A percentile compares a stretch with the other conserved stretches of the same genome.
These are phyloP conservation scores for Carlito syrichta DNA, from an alignment of 2,113 vertebrate genomes.

Conservation along the genomic window DNA sequence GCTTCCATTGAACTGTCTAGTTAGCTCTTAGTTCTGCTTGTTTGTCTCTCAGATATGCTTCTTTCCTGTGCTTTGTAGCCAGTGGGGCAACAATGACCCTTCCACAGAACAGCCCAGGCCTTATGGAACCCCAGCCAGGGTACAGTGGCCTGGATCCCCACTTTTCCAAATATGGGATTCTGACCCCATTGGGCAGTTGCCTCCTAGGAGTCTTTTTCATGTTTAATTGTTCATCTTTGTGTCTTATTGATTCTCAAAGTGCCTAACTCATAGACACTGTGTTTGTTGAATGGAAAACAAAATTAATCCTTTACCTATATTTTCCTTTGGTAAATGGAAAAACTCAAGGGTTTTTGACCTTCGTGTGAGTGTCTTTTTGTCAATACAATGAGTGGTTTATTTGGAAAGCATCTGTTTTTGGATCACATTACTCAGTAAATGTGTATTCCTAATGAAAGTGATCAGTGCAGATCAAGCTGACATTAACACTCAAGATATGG, in stretches of 20 bases:
- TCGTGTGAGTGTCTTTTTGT: slow-evolving; percentile 26
- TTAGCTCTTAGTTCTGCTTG: not conserved
- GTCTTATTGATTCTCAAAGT: not conserved
- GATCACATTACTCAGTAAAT: slow-evolving; percentile 69
- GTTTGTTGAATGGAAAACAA: slow-evolving; percentile 49
- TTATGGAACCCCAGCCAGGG: not conserved
- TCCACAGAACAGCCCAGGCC: not conserved
- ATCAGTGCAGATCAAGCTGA: slow-evolving; percentile 66
- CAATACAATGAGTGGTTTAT: slow-evolving; percentile 36
- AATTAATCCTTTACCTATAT: slow-evolving; percentile 16
- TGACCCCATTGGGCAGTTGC: not conserved
- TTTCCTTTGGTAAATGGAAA: slow-evolving; percentile 24
- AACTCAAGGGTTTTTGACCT: slow-evolving; percentile 62
- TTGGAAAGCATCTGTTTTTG: slow-evolving; percentile 60
- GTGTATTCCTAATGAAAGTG: slow-evolving; percentile 73
- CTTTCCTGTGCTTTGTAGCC: not conserved
- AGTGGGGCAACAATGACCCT: not conserved
- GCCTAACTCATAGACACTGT: not conserved
- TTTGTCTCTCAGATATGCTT: not conserved
- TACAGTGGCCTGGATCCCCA: not conserved
- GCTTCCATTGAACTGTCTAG: not conserved
- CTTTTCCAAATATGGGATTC: not conserved
- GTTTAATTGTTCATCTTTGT: slow-evolving; percentile 2
- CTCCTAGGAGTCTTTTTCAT: not conserved
- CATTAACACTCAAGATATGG: slow-evolving; percentile 61